Conservation (phyloP, 2,797 vertebrate species). For the Sardinella longiceps region DNA sequence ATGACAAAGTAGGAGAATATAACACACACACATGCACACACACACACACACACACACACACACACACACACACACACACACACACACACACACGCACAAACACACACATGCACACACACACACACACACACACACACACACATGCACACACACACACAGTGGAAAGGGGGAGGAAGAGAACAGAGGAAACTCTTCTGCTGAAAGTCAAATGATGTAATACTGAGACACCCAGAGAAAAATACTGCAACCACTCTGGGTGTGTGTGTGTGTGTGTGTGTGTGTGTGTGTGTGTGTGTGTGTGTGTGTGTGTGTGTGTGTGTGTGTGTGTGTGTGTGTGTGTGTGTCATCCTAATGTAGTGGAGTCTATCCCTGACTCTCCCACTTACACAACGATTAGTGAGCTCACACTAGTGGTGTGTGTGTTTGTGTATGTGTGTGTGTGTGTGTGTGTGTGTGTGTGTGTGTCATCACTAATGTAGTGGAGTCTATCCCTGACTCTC, state of each 20-base stretch:
- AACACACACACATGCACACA: too few species aligned
- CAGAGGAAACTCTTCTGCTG: background rate
- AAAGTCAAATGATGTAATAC: background rate
- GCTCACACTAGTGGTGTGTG: constrained; percentile 71
- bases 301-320: background rate
- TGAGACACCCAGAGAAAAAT: background rate
- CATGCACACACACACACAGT: too few species aligned
- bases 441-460: background rate
- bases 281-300: too few species aligned
- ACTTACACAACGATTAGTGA: constrained; percentile 90
- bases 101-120: too few species aligned
- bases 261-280: background rate
- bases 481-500: too few species aligned
- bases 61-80: too few species aligned
- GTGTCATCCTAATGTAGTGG: constrained; percentile 66
- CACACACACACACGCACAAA: too few species aligned
- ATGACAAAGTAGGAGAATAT: too few species aligned
- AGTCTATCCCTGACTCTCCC: constrained; percentile 76
- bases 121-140: too few species aligned
- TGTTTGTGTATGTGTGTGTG: background rate
- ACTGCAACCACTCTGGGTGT: background rate
- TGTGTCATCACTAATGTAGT: too few species aligned
- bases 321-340: background rate
- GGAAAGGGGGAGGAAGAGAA: background rate
- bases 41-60: too few species aligned